These are phyloP conservation scores for Parnassius mnemosyne DNA, from an alignment of 2,888 invertebrate species.

Conservation along the genomic window DNA sequence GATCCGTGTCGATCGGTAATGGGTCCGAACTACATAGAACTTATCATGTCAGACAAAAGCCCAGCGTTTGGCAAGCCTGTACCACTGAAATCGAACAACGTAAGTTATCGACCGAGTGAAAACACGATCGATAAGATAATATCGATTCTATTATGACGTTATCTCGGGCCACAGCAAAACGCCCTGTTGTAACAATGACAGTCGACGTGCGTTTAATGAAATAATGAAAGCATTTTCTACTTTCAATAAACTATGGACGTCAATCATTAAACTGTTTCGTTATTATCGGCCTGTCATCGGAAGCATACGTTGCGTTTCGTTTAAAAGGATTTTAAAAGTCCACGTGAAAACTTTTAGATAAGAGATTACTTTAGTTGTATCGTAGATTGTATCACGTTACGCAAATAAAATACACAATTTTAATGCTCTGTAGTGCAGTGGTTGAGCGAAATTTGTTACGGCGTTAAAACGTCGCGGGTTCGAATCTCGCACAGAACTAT, in stretches of 20 bases:
- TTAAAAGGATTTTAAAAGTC: constrained; percentile 6
- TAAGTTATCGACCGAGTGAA: constrained; percentile 21
- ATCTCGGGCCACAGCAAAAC: constrained; percentile 20
- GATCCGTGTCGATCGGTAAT: constrained; percentile 10
- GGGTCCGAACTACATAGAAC: constrained; percentile 8
- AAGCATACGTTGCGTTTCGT: constrained; percentile 8
- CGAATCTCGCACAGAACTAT: too few relatives aligned
- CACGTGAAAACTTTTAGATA: neutral
- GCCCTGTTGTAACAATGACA: constrained; percentile 19
- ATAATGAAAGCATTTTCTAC: constrained; percentile 25
- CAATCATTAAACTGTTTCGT: constrained; percentile 23
- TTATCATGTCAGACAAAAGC: constrained; percentile 21
- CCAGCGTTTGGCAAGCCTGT: constrained; percentile 10
- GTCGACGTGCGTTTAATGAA: constrained; percentile 23
- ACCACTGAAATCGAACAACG: constrained; percentile 18
- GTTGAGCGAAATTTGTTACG: too few relatives aligned
- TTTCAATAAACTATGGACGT: constrained; percentile 21
- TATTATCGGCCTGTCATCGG: constrained; percentile 17
- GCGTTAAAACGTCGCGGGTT: too few relatives aligned
- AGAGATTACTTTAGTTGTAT: constrained; percentile 2
- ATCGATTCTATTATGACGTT: constrained; percentile 25
- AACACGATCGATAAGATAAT: constrained; percentile 26
- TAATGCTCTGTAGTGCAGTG: too few relatives aligned
- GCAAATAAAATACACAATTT: too few relatives aligned
- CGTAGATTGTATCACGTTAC: too few relatives aligned